Evolutionary conservation across 2,113 vertebrate genomes (phyloP).

Genomic region (Ascaphus truei): DNA sequence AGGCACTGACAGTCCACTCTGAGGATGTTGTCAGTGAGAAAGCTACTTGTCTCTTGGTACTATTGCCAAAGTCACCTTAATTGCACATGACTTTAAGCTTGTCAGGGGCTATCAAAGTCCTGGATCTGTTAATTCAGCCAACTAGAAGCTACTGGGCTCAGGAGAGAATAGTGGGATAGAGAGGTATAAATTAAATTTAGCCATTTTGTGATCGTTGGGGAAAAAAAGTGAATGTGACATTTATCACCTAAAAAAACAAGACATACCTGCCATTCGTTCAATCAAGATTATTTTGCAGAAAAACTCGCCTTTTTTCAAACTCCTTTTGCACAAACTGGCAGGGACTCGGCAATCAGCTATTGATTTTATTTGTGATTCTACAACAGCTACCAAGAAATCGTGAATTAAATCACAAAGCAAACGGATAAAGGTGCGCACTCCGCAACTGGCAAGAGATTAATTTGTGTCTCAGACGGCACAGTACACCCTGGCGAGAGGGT

Average conservation of each 20-base stretch:
- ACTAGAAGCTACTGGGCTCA: neutral
- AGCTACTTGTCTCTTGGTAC: constrained; percentile 22
- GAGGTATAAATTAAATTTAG: too few relatives aligned
- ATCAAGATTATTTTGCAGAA: too few relatives aligned
- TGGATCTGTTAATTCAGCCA: neutral
- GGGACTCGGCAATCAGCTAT: too few relatives aligned
- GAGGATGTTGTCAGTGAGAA: constrained; percentile 20
- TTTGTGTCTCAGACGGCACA: neutral
- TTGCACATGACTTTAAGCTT: constrained; percentile 23
- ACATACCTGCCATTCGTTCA: too few relatives aligned
- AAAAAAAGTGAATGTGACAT: too few relatives aligned
- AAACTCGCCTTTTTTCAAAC: too few relatives aligned
- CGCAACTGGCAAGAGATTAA: neutral
- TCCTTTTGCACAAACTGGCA: too few relatives aligned
- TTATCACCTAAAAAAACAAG: too few relatives aligned
- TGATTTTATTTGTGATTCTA: too few relatives aligned
- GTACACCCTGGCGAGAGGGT: too few relatives aligned
- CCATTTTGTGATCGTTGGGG: too few relatives aligned
- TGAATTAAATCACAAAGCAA: neutral
- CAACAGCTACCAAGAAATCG: accelerated
- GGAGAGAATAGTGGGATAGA: too few relatives aligned
- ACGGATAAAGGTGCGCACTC: neutral
- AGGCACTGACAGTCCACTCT: constrained; percentile 40
- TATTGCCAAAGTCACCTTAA: constrained; percentile 37
- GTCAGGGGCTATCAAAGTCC: constrained; percentile 3